Base-by-base conservation (phyloP, 2,113 vertebrate species). In the Notothenia rossii region DNA sequence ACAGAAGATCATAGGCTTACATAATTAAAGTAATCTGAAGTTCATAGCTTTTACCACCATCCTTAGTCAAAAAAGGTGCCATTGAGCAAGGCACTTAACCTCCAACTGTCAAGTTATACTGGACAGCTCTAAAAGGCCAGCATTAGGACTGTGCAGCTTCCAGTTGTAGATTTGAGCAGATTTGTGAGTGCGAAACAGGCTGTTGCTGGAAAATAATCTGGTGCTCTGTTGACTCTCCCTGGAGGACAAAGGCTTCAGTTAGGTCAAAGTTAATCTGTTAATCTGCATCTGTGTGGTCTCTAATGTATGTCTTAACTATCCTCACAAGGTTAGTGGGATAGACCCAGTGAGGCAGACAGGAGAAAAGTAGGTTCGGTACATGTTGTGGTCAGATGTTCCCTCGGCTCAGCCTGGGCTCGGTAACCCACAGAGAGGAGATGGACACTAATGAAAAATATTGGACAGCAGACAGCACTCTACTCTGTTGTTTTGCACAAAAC, bases 311-410 rank as follows among this genome's bases (percentile, higher is more conserved):
- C 36, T 40, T 14, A 56, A n/a, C n/a, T 48, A 49, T 65, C 7
- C 60, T 86, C 43, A 33, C 14, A 50, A 68, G 40, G 64, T 62
- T 54, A 43, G 43, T 80, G 75, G 55, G 48, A 51, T n/a, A 66
- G 25, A 79, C 55, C 46, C 14, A 1, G 20, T 11, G 43, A 66
- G 51, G 46, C 36, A 36, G 62, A 75, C 45, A 25, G 56, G 13
- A 69, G 83, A 81, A 79, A 17, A 14, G 46, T 22, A 46, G 51
- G 33, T 65, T 49, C 48, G 60, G 72, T 84, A 51, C 69, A 75
- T 76, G 77, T 75, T 83, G 77, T 54, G 83, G 62, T 91, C 80
- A 85, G 75, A 89, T 83, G 83, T 83, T 81, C 48, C 40, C 58
- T 29, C 25, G 14, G 71, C 20, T 40, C 48, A 78, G 73, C 15